Evolutionary conservation across 2,113 vertebrate species (phyloP).

Genomic region (Phocoena sinus): DNA sequence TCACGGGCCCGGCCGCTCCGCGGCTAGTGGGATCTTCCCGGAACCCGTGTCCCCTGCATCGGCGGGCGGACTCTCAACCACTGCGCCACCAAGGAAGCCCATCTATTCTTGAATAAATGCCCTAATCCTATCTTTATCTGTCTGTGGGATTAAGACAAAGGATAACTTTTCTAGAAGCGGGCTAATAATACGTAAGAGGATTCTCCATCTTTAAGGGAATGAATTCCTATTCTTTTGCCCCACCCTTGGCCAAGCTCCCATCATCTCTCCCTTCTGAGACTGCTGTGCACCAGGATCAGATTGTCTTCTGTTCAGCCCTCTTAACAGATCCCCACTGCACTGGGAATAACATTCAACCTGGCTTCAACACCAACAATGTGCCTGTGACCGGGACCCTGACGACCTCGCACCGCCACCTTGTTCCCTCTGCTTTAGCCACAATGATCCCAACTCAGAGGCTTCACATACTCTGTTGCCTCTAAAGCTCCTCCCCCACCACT

Average conservation of each 20-base stretch:
- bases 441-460: neutral
- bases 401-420: neutral
- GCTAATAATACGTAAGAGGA: neutral
- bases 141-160: neutral
- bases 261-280: neutral
- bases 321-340: neutral
- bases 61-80: no score
- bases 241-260: neutral
- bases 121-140: neutral
- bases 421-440: neutral
- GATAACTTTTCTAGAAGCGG: slow-evolving; percentile 9
- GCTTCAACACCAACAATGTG: neutral
- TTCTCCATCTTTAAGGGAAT: neutral
- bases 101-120: neutral
- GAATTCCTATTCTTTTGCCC: neutral
- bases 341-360: neutral
- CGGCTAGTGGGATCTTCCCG: no score
- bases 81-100: neutral
- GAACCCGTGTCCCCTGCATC: no score
- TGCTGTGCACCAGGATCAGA: neutral
- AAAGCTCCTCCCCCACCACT: neutral
- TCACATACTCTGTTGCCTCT: neutral
- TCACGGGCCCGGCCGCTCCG: no score
- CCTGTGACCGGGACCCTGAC: neutral
- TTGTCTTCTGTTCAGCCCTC: neutral